Evolutionary conservation across 2,888 invertebrate genomes (phyloP).

Genomic region (Eupithecia abbreviata): DNA sequence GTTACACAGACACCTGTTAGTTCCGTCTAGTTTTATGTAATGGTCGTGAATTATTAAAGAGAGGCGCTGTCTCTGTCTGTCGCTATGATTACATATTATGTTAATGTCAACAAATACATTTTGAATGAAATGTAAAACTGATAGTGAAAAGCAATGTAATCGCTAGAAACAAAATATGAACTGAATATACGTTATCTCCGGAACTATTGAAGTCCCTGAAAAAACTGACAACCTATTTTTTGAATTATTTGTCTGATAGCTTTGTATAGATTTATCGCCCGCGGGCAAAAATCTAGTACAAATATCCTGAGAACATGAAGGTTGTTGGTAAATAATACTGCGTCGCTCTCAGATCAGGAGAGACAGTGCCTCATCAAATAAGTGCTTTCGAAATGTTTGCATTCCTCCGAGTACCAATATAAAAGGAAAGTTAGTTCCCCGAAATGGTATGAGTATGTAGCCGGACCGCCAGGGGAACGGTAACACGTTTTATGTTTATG

Average conservation of each 20-base stretch:
- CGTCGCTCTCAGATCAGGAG: conserved; percentile 38
- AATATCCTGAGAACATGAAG: not conserved
- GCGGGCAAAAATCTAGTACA: not conserved
- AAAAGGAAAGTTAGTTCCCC: conserved; percentile 61
- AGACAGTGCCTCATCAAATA: conserved; percentile 54
- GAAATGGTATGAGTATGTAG: conserved; percentile 56
- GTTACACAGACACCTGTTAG: too few species aligned
- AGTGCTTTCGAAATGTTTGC: conserved; percentile 54
- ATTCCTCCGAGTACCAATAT: conserved; percentile 55
- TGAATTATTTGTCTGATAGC: not conserved
- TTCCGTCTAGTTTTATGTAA: too few species aligned
- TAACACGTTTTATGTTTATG: conserved; percentile 66
- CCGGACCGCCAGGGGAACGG: conserved; percentile 54
- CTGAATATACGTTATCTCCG: not conserved
- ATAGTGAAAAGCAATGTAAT: not conserved
- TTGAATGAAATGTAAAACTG: not conserved
- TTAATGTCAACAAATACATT: not conserved
- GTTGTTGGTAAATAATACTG: not conserved
- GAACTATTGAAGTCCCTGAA: not conserved
- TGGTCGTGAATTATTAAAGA: too few species aligned
- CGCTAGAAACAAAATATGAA: not conserved
- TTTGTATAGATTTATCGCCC: not conserved
- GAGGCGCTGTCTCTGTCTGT: too few species aligned
- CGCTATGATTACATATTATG: not conserved
- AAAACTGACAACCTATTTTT: not conserved